Evolutionary conservation across 2,888 invertebrate species (phyloP), one percentile per base, ranked within the genome.

Genomic region (Noctua janthe): DNA sequence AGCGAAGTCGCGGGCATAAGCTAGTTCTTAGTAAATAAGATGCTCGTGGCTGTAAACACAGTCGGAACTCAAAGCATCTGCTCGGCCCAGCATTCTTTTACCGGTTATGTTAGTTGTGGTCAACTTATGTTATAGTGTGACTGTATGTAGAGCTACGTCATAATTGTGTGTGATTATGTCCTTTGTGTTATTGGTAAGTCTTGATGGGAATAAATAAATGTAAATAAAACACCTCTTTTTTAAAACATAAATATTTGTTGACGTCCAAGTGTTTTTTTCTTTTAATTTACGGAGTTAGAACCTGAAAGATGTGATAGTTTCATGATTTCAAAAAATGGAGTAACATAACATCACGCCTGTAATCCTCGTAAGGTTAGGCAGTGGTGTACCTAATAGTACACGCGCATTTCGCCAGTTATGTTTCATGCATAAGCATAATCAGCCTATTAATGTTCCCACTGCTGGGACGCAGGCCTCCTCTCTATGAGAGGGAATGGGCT

Each of bases 41-140:
- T 59, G 39, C 49, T 49, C 35, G 20, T 74, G 66, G 20, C 43
- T 59, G 66, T 67, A 80, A 78, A 59, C 39, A 43, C 29, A 43
- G 59, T 66, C 13, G 15, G 35, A 29, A 69, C 67, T 51, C 56
- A 23, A 51, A 84, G 84, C 80, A 81, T 79, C 80, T 81, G 80
- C 80, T 59, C 59, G 13, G 17, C 15, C 5, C 81, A 11, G 47
- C 83, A 80, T 80, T 80, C 76, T 76, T 80, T n/a, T 64, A 80
- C 83, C 74, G 83, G 80, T 80, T 76, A n/a, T 43, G 15, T 54
- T 20, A 54, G 20, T 51, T 62, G 43, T 76, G 59, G 43, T 62
- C 51, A 75, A 35, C 29, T 20, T 49, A 29, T 39, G 35, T 59
- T 59, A 17, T 47, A 20, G 35, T 35, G 0, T 6, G 15, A 13